Evolutionary conservation across 2,113 vertebrate genomes (phyloP).

Genomic region (Tenrec ecaudatus): DNA sequence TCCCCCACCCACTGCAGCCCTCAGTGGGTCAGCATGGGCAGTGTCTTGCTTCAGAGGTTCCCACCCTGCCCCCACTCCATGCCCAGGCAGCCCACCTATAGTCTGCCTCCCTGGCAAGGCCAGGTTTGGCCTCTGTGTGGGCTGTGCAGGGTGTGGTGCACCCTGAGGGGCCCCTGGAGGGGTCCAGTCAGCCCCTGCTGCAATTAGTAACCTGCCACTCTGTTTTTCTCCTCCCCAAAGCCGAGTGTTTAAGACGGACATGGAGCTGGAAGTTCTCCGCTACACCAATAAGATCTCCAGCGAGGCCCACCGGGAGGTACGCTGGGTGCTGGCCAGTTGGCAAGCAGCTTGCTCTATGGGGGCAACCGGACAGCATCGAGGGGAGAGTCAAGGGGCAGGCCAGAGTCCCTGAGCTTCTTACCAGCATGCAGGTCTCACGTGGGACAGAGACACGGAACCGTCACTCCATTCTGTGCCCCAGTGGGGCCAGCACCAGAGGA

Average conservation of each 20-base stretch:
- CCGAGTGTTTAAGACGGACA: conserved; percentile 96
- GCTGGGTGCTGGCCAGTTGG: conserved; percentile 57
- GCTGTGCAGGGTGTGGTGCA: neutral
- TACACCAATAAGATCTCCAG: conserved; percentile 98
- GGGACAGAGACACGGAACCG: too few species aligned
- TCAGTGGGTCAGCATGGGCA: neutral
- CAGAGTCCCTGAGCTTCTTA: fast-evolving
- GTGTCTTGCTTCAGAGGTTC: neutral
- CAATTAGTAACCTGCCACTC: conserved; percentile 51
- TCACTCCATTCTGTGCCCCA: neutral
- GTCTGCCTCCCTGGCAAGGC: too few species aligned
- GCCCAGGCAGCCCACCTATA: neutral
- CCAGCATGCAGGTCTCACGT: neutral
- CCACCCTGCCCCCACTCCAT: neutral
- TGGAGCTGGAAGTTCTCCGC: conserved; percentile 97
- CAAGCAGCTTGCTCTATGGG: conserved; percentile 42
- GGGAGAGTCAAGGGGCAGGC: fast-evolving
- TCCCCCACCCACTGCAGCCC: neutral
- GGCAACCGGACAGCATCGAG: fast-evolving
- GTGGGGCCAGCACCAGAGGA: neutral
- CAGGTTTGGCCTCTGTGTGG: neutral
- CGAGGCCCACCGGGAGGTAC: conserved; percentile 97
- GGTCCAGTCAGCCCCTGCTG: too few species aligned
- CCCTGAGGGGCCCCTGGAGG: neutral
- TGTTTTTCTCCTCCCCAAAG: conserved; percentile 83